Base-by-base conservation (phyloP, 2,797 vertebrate genomes). In the Syngnathus acus region DNA sequence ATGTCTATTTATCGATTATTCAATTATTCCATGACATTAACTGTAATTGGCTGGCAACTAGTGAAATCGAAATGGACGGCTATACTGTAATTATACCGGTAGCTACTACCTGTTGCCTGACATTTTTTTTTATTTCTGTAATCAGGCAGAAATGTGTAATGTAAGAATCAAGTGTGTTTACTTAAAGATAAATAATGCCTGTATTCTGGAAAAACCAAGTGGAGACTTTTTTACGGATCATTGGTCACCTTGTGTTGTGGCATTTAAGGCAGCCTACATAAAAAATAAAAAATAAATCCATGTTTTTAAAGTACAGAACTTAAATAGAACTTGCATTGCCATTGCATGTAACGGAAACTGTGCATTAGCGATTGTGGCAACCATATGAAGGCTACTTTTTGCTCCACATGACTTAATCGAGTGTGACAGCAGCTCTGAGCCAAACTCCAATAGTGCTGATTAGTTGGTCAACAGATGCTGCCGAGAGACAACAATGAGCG, bases 401-500 rank as follows among this genome's bases (percentile, higher is more conserved):
- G 68, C 65, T 26, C 53, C 59, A 64, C 66, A 76, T 73, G 77
- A 78, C 72, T 72, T 69, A 77, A 78, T 68, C 70, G 71, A 77
- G 68, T 68, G 51, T 66, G 73, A 80, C 60, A 74, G 81, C 78
- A 82, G 79, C 75, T 84, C 76, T 69, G 68, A 68, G 65, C 72
- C 71, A 65, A 71, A 76, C 76, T 75, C 71, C 73, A 79, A 85
- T 72, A 82, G 77, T 67, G 68, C 76, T 23, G n/a, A 69, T 72
- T 68, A 63, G 54, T 2, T 61, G 53, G 70, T 81, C 72, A 73
- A 69, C 67, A 73, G 69, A 72, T 65, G 38, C 66, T 70, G 74
- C 70, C n/a, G 50, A 55, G 21, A 39, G 39, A 11, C 14, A 21
- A 21, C 11, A 40, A 51, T 54, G 19, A 6, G 32, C 50, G 23